Conservation (phyloP, 2,113 vertebrate genomes). For the Prolemur simus region DNA sequence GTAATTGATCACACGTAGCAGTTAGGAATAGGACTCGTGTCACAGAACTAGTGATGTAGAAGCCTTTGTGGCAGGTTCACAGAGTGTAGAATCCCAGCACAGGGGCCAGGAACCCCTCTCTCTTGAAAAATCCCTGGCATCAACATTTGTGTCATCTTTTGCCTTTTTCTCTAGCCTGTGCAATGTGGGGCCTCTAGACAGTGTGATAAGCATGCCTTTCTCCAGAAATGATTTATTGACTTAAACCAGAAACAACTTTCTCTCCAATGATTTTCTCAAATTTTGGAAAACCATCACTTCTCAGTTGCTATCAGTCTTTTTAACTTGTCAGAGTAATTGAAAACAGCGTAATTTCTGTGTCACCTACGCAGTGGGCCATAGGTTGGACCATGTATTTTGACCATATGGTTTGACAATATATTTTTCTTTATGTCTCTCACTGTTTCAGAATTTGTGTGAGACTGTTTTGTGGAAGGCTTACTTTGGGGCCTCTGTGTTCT, state of each 20-base stretch:
- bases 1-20: neutral
- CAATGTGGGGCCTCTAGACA: neutral
- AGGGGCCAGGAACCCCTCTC: neutral
- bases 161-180: neutral
- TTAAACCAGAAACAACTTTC: constrained; percentile 28
- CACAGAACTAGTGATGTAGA: neutral
- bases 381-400: neutral
- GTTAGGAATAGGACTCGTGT: neutral
- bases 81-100: neutral
- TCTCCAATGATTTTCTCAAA: neutral
- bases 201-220: neutral
- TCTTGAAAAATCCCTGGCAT: neutral
- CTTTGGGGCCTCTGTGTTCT: neutral
- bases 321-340: neutral
- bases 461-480: neutral
- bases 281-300: neutral
- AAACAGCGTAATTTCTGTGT: neutral
- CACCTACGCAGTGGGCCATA: neutral
- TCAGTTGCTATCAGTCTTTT: neutral
- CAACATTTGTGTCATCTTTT: neutral
- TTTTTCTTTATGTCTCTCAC: neutral
- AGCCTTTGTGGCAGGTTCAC: neutral
- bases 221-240: neutral
- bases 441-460: neutral
- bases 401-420: neutral